These are phyloP conservation scores for Cephus pulcher DNA, from an alignment of 2,888 invertebrate genomes.

Conservation along the genomic window DNA sequence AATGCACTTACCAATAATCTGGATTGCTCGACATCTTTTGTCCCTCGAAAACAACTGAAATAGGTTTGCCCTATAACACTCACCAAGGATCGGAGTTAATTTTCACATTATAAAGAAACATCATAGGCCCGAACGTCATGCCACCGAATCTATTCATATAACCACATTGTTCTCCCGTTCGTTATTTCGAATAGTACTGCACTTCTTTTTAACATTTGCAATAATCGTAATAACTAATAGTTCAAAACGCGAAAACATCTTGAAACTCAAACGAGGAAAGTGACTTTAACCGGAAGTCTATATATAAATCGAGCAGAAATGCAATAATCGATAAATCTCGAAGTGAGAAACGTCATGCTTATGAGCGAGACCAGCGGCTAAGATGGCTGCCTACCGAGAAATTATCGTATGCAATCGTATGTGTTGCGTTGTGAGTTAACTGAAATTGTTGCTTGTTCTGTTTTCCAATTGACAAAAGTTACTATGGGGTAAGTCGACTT, in stretches of 20 bases:
- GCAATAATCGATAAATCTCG: not conserved
- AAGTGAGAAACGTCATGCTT: not conserved
- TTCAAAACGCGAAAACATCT: not conserved
- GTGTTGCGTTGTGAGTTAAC: conserved; percentile 32
- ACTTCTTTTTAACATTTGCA: not conserved
- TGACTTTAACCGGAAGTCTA: not conserved
- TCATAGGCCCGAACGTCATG: not conserved
- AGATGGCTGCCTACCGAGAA: conserved; percentile 39
- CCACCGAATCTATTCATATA: not conserved
- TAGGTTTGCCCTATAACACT: not conserved
- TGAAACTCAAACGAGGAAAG: not conserved
- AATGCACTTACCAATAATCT: not conserved
- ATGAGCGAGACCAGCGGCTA: conserved; percentile 23
- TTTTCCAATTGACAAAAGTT: conserved; percentile 30
- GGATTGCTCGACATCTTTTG: not conserved
- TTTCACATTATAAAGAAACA: not conserved
- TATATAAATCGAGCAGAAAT: not conserved
- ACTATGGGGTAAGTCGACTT: conserved; percentile 40
- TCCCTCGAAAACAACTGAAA: not conserved
- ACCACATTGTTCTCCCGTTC: not conserved
- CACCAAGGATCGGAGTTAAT: not conserved
- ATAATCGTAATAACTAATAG: not conserved
- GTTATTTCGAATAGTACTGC: not conserved
- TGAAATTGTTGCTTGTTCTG: conserved; percentile 33
- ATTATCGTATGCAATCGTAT: conserved; percentile 26